These are phyloP conservation scores for Gandaritis pyraliata DNA, from an alignment of 2,888 invertebrate species.

Conservation along the genomic window DNA sequence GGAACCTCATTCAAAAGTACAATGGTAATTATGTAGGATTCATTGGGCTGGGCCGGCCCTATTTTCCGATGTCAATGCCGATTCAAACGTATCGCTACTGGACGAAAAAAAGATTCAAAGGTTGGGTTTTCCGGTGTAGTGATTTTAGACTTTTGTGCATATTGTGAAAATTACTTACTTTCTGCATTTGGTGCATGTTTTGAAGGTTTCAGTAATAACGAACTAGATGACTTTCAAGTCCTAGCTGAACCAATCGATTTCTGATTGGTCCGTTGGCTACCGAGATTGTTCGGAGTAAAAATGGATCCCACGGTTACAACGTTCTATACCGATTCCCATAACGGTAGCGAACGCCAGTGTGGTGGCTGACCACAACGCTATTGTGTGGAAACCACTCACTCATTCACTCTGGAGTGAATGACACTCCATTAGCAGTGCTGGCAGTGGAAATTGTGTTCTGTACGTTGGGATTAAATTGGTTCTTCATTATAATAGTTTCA, in stretches of 20 bases:
- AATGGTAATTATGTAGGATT: conserved; percentile 20
- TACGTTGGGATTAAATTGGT: not conserved
- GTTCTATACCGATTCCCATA: conserved; percentile 27
- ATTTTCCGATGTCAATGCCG: conserved; percentile 2
- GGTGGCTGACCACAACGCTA: conserved; percentile 38
- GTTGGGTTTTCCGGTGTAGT: no score
- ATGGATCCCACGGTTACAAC: conserved; percentile 16
- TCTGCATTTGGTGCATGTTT: no score
- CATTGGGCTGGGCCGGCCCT: conserved; percentile 17
- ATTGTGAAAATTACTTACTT: no score
- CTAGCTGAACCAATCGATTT: not conserved
- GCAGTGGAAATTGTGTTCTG: conserved; percentile 9
- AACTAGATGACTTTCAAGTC: not conserved
- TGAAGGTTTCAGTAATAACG: no score
- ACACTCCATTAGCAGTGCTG: conserved; percentile 18
- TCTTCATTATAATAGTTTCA: not conserved
- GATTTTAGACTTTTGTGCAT: no score
- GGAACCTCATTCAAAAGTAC: conserved; percentile 16
- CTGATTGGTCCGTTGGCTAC: conserved; percentile 4
- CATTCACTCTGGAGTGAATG: no score
- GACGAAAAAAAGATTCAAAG: conserved; percentile 10
- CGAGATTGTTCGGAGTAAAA: conserved; percentile 1
- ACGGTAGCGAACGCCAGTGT: conserved; percentile 31
- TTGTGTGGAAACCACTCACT: conserved; percentile 38
- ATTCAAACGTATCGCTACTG: conserved; percentile 2